phyloP scores from a whole-genome alignment of 2,113 vertebrate genomes.

The Emydocephalus ijimae region DNA sequence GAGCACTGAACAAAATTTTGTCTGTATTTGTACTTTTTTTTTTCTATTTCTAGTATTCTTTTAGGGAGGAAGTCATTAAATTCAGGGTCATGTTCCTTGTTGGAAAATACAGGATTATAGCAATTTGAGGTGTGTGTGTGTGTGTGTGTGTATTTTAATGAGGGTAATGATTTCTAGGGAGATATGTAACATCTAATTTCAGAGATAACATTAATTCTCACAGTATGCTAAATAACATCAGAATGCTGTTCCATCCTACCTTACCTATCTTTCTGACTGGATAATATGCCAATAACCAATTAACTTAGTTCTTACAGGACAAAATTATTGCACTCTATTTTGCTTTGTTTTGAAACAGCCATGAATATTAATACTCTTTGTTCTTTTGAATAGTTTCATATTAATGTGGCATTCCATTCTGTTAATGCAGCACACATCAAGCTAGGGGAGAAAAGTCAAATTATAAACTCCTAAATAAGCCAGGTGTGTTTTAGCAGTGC shows the following conservation, averaged over 20 bases:
- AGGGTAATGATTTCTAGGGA: not conserved
- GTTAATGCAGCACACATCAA: not conserved
- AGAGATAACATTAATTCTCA: not conserved
- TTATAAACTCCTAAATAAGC: not conserved
- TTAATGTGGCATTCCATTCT: not conserved
- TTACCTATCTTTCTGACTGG: not conserved
- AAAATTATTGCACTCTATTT: not conserved
- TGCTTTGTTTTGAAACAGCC: not conserved
- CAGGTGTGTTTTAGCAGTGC: not conserved
- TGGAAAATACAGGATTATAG: not conserved
- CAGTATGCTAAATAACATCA: not conserved
- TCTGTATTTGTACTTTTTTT: not conserved
- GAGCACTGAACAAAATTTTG: not conserved
- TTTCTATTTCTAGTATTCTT: not conserved
- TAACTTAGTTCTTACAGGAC: not conserved
- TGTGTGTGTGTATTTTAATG: not conserved
- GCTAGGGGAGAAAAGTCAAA: not conserved
- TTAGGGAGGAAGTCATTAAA: not conserved
- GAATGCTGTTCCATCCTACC: not conserved
- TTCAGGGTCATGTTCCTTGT: not conserved
- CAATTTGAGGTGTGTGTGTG: not conserved
- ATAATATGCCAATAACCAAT: not conserved
- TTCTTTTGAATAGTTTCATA: constrained; percentile 3
- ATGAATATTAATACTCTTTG: constrained; percentile 2
- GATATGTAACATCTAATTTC: constrained; percentile 11